Conservation (phyloP, 2,113 vertebrate genomes). For the Trochalopteron elliotii region DNA sequence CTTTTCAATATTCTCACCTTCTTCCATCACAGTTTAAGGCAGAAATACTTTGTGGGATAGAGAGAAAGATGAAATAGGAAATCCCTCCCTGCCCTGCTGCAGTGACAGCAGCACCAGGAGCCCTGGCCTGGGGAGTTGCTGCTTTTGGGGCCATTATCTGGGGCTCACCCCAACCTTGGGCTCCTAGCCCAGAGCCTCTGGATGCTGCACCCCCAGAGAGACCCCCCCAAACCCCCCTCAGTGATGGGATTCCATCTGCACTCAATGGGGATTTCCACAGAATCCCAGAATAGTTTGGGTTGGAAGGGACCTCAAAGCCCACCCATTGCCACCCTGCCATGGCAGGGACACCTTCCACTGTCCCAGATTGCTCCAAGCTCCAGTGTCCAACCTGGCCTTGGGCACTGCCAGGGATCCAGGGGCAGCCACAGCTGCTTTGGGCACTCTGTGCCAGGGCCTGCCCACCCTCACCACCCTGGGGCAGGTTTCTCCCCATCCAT, state of each 20-base stretch:
- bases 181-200: neutral
- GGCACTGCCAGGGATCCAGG: neutral
- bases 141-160: rapidly evolving
- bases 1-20: neutral
- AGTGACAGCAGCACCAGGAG: neutral
- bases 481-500: neutral
- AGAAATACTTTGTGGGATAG: neutral
- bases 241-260: neutral
- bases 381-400: neutral
- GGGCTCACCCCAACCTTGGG: rapidly evolving
- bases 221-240: no score
- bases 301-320: neutral
- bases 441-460: neutral
- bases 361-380: neutral
- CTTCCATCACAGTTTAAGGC: neutral
- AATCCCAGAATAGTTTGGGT: neutral
- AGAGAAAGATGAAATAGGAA: neutral
- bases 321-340: neutral
- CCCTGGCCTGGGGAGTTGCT: rapidly evolving
- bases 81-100: neutral
- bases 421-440: neutral
- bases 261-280: neutral
- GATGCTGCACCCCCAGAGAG: neutral
- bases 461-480: neutral
- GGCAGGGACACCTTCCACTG: neutral